A percentile compares a stretch with the other conserved stretches of the same genome.
Conservation (phyloP, 1,140 invertebrate genomes). For the Drosophila pallidifrons region DNA sequence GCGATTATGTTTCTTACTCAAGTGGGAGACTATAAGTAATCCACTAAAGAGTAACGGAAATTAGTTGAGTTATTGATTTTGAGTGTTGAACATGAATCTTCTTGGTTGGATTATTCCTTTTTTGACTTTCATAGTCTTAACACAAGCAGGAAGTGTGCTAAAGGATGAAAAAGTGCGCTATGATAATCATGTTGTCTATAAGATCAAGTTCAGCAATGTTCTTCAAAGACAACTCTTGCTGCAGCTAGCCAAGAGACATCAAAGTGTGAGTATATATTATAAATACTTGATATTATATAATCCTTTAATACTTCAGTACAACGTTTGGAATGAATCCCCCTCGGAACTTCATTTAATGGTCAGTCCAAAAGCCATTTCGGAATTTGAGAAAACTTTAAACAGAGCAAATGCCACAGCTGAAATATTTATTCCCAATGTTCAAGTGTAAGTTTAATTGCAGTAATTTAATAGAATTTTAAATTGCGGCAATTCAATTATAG, state of each 20-base stretch:
- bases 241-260: constrained; percentile 26
- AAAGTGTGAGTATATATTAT: constrained; percentile 43
- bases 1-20: constrained; percentile 44
- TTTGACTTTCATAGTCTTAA: not conserved
- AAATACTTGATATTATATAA: not conserved
- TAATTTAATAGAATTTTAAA: not conserved
- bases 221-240: constrained; percentile 46
- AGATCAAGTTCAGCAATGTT: constrained; percentile 43
- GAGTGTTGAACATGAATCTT: constrained; percentile 45
- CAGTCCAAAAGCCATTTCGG: constrained; percentile 27
- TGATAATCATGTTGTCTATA: constrained; percentile 65
- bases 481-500: not conserved
- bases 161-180: constrained; percentile 58
- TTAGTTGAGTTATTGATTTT: constrained; percentile 28
- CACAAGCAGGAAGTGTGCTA: constrained; percentile 14
- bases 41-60: not conserved
- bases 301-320: constrained; percentile 40
- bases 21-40: not conserved
- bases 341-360: constrained; percentile 65
- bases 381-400: constrained; percentile 32
- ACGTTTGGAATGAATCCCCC: constrained; percentile 54
- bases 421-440: constrained; percentile 63
- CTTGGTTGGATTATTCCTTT: not conserved
- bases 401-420: constrained; percentile 36
- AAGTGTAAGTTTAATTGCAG: constrained; percentile 45